phyloP scores from a whole-genome alignment of 2,888 invertebrate species.

The Limnephilus lunatus region DNA sequence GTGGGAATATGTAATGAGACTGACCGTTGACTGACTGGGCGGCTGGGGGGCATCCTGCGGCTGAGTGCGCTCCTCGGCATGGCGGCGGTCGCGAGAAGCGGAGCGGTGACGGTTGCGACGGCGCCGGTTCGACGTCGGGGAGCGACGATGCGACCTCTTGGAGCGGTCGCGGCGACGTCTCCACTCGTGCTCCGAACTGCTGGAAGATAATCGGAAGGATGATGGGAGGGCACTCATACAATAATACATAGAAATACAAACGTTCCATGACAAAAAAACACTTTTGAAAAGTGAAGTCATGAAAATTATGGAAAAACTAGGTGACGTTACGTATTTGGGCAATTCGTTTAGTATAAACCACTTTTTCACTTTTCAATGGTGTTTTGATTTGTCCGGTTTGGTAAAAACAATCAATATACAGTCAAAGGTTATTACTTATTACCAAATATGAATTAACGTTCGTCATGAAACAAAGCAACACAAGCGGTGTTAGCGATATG shows the following conservation, averaged over 20 bases:
- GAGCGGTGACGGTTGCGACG: conserved; percentile 79
- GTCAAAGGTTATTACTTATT: not conserved
- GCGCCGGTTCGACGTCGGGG: conserved; percentile 87
- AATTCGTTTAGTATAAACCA: too few species aligned
- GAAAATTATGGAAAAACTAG: not conserved
- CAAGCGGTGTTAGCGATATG: not conserved
- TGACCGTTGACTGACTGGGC: conserved; percentile 57
- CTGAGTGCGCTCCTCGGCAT: conserved; percentile 68
- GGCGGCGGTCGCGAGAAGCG: conserved; percentile 51
- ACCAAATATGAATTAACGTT: not conserved
- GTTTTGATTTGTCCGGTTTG: too few species aligned
- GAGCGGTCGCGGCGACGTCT: conserved; percentile 89
- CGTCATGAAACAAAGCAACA: not conserved
- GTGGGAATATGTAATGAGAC: conserved; percentile 11
- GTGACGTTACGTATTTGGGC: too few species aligned
- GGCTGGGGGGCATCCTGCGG: conserved; percentile 68
- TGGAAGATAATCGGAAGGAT: conserved; percentile 26
- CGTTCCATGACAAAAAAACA: too few species aligned
- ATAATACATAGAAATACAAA: not conserved
- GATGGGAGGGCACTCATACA: not conserved
- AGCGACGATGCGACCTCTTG: conserved; percentile 90
- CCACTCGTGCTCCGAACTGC: conserved; percentile 86
- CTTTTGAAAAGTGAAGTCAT: too few species aligned
- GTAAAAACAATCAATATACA: not conserved
- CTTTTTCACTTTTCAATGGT: too few species aligned